Percentiles rank a stretch among this genome's conserved stretches.
These are phyloP conservation scores for Hirudinaria manillensis DNA, from an alignment of 2,888 invertebrate species.

Conservation along the genomic window DNA sequence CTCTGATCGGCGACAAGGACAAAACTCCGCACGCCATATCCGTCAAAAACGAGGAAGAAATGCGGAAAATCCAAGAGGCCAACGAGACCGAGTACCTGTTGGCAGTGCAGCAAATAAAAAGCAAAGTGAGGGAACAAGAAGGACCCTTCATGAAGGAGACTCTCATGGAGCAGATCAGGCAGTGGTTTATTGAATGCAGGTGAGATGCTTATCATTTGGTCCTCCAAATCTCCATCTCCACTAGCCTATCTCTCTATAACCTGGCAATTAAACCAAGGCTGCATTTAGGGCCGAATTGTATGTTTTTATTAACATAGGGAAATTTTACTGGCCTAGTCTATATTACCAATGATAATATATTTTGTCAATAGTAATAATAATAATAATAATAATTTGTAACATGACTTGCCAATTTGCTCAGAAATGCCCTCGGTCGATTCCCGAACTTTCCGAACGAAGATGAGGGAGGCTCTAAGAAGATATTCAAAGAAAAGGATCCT, in stretches of 20 bases:
- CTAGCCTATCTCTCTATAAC: neutral
- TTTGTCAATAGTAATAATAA: neutral
- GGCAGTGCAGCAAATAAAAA: slow-evolving; percentile 59
- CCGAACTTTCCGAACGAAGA: slow-evolving; percentile 88
- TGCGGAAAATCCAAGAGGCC: slow-evolving; percentile 60
- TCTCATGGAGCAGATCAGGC: slow-evolving; percentile 76
- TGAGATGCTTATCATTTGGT: slow-evolving; percentile 2
- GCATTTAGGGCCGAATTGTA: neutral
- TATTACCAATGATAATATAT: neutral
- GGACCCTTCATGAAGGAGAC: slow-evolving; percentile 75
- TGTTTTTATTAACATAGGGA: too few species aligned
- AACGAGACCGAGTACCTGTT: slow-evolving; percentile 67
- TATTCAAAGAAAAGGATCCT: slow-evolving; percentile 60
- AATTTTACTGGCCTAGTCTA: neutral
- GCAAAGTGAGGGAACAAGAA: slow-evolving; percentile 64
- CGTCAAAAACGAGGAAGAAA: neutral
- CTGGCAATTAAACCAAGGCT: too few species aligned
- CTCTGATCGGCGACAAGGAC: neutral
- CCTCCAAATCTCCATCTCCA: neutral
- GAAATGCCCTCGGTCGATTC: slow-evolving; percentile 59
- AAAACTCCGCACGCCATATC: neutral
- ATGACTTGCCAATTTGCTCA: slow-evolving; percentile 38
- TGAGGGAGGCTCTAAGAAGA: slow-evolving; percentile 76
- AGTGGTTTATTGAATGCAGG: slow-evolving; percentile 69
- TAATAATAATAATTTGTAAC: neutral